Evolutionary conservation across 2,888 invertebrate genomes (phyloP), one percentile per base, ranked within the genome.

Genomic region (Metallyticus violacea): DNA sequence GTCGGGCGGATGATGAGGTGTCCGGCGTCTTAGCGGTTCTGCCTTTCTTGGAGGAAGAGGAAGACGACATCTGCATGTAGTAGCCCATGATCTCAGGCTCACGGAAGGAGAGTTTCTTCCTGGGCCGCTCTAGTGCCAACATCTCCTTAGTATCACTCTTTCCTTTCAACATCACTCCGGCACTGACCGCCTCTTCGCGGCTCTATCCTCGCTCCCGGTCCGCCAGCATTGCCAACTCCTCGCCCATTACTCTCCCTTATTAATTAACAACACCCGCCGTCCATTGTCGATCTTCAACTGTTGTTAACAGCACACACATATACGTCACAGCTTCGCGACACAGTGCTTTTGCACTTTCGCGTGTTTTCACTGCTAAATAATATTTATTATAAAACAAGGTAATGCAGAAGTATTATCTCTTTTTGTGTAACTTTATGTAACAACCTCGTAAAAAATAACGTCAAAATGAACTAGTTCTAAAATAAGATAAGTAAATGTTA

Each of bases 81-180:
- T 91, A 92, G 26, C 92, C 92, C 88, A 95, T 93, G 83, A 96
- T 95, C 92, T 96, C 96, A 3, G 97, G 97, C 90, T 97, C 97
- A 88, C 97, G 95, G 91, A 97, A 97, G 7, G 97, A 97, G 15
- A 97, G 92, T 91, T 97, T 97, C 91, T 97, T 97, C 86, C 97
- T 93, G 0, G 97, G 97, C 89, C 95, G 93, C 90, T 94, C 95
- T 89, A 91, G 89, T 90, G 92, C 92, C 83, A 81, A 92, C 26
- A 88, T 92, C 90, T 89, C 92, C 89, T 89, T 92, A 89, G 89
- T 79, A 22, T 91, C 86, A 87, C 85, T 80, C 89, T 87, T 29
- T n/a, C 87, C 86, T 77, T 87, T 88, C 76, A 86, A 85, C 86
- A 86, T 88, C 83, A 80, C 87, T 79, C 81, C 62, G 26, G 26